phyloP scores from a whole-genome alignment of 2,113 vertebrate species.

The Rattus rattus region DNA sequence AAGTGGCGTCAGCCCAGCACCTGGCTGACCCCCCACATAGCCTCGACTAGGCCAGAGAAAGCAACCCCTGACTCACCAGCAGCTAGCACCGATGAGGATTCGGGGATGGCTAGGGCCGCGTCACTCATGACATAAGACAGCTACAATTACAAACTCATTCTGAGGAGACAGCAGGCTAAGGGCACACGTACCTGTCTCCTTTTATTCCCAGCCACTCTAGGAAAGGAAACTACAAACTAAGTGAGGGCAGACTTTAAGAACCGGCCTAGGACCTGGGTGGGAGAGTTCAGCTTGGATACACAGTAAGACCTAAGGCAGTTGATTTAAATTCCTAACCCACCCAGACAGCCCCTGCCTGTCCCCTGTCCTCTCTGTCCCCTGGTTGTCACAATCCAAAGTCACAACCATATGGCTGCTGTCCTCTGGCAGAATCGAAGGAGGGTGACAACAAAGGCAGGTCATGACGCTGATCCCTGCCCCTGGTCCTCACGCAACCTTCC shows the following conservation, averaged over 20 bases:
- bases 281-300: fast-evolving
- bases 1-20: neutral
- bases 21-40: conserved; percentile 46
- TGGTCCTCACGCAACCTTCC: neutral
- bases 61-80: neutral
- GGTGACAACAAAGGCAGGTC: too few species aligned
- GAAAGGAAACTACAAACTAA: neutral
- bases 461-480: neutral
- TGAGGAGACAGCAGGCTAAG: fast-evolving
- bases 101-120: neutral
- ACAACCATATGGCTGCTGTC: neutral
- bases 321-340: fast-evolving
- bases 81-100: neutral
- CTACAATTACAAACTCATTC: neutral
- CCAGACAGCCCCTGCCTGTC: too few species aligned
- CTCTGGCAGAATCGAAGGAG: neutral
- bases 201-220: neutral
- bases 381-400: too few species aligned
- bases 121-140: neutral
- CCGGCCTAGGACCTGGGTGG: neutral
- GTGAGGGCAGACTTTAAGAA: neutral
- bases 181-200: neutral
- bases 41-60: neutral
- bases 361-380: fast-evolving
- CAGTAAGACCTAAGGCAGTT: neutral